Evolutionary conservation across 2,113 vertebrate species (phyloP).

Genomic region (Macaca nemestrina): DNA sequence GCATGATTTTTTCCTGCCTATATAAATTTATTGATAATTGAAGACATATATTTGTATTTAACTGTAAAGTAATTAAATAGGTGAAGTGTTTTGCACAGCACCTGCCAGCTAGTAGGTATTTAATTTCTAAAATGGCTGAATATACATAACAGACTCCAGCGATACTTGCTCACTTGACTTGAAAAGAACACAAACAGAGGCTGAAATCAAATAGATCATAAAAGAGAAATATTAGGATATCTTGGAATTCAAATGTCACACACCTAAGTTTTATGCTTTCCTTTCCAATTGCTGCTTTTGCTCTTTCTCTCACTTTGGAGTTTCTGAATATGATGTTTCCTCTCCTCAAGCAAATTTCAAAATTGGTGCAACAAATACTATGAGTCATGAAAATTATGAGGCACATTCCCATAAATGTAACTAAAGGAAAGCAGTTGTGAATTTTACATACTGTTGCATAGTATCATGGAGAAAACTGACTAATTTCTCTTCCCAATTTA

Average conservation of each 20-base stretch:
- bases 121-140: neutral
- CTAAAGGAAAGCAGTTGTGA: neutral
- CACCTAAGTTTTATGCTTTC: neutral
- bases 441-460: constrained; percentile 1
- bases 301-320: neutral
- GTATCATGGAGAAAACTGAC: neutral
- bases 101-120: neutral
- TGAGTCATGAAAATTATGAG: neutral
- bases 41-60: neutral
- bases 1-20: neutral
- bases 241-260: neutral
- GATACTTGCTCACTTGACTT: neutral
- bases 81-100: neutral
- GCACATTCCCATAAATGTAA: neutral
- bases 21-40: neutral
- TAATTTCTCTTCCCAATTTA: neutral
- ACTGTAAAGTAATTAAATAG: neutral
- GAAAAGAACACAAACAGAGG: neutral
- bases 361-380: constrained; percentile 1
- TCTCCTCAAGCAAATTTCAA: neutral
- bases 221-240: neutral
- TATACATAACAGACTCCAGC: neutral
- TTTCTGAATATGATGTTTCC: neutral
- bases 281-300: neutral
- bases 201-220: neutral